Conservation (phyloP, 2,888 invertebrate species). For the Cheilosia grossa region DNA sequence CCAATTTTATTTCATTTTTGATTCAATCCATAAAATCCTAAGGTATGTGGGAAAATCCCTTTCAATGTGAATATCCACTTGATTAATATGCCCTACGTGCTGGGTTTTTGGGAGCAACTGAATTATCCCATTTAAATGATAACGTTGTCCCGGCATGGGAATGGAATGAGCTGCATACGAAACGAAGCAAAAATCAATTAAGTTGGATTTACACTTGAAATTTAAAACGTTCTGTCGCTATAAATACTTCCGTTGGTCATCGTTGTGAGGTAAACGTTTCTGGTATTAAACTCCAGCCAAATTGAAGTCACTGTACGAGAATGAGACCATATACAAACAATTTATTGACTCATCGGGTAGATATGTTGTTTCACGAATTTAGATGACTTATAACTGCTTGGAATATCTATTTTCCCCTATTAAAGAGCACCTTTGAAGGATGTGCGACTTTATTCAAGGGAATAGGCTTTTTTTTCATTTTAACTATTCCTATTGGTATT, state of each 20-base stretch:
- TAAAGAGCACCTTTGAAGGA: too few species aligned
- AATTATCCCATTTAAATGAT: constrained; percentile 25
- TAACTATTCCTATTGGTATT: too few species aligned
- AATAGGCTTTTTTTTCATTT: too few species aligned
- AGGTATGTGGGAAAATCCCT: background rate
- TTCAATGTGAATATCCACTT: background rate
- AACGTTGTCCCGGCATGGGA: background rate
- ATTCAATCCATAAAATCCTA: constrained; percentile 9
- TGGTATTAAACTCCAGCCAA: background rate
- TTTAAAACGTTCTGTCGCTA: background rate
- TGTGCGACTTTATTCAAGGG: too few species aligned
- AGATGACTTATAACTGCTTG: too few species aligned
- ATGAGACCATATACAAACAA: background rate
- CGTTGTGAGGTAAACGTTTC: background rate
- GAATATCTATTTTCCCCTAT: too few species aligned
- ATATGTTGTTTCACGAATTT: too few species aligned
- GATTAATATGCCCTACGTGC: constrained; percentile 13
- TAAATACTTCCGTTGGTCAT: background rate
- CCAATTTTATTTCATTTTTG: background rate
- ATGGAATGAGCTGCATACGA: background rate
- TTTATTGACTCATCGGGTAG: background rate
- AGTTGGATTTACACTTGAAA: background rate
- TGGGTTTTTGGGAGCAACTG: background rate
- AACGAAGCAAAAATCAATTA: background rate
- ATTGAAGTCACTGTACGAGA: background rate